Base-by-base conservation (phyloP, 2,888 invertebrate genomes). In the Agriotes lineatus region DNA sequence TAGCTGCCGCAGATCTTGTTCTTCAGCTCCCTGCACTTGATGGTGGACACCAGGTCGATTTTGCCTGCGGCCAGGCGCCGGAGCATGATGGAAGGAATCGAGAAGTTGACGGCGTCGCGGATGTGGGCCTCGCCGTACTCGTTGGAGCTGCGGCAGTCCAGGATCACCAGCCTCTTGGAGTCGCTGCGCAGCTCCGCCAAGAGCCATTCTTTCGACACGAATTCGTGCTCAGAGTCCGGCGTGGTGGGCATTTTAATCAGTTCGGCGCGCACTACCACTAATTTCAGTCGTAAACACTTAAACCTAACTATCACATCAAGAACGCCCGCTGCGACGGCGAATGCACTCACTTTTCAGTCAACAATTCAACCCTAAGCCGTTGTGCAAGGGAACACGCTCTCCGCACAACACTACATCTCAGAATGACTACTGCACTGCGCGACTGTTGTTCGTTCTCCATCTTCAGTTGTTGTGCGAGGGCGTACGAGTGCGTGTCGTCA, bases 31-130 rank as follows among this genome's bases (percentile, higher is more conserved):
- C 92, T 90, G 81, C 94, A 95, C 83, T 95, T 95, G 76, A 96
- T 95, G 44, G 96, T 95, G 20, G 95, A 93, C 57, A 93, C 88
- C 74, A 96, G 86, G 84, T 95, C 95, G 78, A 96, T 94, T 86
- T 96, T 96, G 45, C 96, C 96, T 69, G 95, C 94, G 48, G 95
- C 95, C 77, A 97, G 85, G 66, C 97, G 89, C 61, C 96, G 87
- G 79, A 96, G 85, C 94, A 97, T 95, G 73, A 97, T 95, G 82
- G 94, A 94, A 56, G 97, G 96, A 82, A 97, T 93, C 71, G 95
- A 93, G 80, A 97, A 92, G 84, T 96, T 96, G 60, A 97, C 95
- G 64, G 96, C 95, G 73, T 94, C 93, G 77, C 95, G 89, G 77
- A 97, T 93, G 82, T 96, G 96, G 76, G 92, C 92, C 78, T 92